These are phyloP conservation scores for Tethya wilhelma DNA, from an alignment of 37 sponge, comb jelly and placozoan genomes.

Conservation along the genomic window DNA sequence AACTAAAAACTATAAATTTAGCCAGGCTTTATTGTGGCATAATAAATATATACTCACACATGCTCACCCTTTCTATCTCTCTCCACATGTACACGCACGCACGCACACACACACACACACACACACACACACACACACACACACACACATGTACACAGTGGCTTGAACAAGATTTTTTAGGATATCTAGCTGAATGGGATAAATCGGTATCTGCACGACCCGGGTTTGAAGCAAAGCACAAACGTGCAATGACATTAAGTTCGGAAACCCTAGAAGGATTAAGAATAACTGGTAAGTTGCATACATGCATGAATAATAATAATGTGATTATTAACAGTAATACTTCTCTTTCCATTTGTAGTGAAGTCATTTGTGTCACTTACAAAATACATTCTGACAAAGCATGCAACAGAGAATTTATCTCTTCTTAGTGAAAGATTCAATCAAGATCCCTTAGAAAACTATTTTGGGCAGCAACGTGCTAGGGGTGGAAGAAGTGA, in stretches of 20 bases:
- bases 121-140: too few relatives aligned
- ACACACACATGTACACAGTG: too few relatives aligned
- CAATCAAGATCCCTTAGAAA: conserved; percentile 5
- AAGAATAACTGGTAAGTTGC: conserved; percentile 12
- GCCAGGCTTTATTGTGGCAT: not conserved
- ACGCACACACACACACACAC: too few relatives aligned
- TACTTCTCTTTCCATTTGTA: too few relatives aligned
- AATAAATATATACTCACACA: too few relatives aligned
- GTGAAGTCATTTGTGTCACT: not conserved
- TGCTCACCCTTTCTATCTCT: too few relatives aligned
- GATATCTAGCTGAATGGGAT: conserved; percentile 13
- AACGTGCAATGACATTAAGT: not conserved
- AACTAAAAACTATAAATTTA: not conserved
- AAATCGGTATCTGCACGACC: conserved; percentile 2
- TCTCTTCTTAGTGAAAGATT: not conserved
- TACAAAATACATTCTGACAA: not conserved
- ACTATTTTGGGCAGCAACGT: not conserved
- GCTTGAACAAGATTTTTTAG: conserved; percentile 10
- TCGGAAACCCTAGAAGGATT: not conserved
- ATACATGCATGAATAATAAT: not conserved
- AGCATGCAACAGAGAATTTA: not conserved
- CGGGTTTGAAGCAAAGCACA: not conserved
- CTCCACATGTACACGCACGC: too few relatives aligned
- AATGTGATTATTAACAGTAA: not conserved
- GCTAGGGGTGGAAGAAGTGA: conserved; percentile 12